phyloP scores from a whole-genome alignment of 2,113 vertebrate species.

The Lota lota region DNA sequence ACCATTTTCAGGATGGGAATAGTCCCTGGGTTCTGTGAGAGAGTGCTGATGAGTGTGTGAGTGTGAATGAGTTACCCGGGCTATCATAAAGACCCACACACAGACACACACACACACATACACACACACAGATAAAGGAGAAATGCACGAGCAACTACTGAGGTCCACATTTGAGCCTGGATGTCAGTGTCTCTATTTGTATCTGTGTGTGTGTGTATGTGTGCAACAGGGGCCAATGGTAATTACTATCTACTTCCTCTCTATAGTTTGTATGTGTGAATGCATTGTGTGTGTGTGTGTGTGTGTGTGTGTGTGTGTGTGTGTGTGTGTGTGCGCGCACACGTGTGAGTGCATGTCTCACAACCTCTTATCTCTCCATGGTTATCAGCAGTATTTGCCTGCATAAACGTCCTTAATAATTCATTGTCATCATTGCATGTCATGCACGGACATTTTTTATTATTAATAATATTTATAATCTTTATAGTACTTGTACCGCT shows the following conservation, averaged over 20 bases:
- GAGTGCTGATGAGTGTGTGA: no score
- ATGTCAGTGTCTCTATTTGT: not conserved
- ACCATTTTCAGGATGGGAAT: no score
- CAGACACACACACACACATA: not conserved
- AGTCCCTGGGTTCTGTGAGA: no score
- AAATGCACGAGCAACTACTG: not conserved
- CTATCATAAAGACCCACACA: not conserved
- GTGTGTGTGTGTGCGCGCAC: no score
- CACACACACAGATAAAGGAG: not conserved
- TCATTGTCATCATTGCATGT: slow-evolving; percentile 24
- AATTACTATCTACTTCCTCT: no score
- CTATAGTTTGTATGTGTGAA: no score
- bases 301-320: no score
- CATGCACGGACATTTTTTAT: not conserved
- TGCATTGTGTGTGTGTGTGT: no score
- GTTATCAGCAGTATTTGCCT: slow-evolving; percentile 71
- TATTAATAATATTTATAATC: no score
- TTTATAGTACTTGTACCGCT: no score
- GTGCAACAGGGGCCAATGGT: not conserved
- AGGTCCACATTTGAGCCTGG: slow-evolving; percentile 1
- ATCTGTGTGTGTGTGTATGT: not conserved
- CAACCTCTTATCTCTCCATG: slow-evolving; percentile 53
- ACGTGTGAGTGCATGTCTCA: no score
- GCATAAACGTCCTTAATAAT: slow-evolving; percentile 45
- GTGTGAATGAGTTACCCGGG: not conserved